Evolutionary conservation across 2,888 invertebrate genomes (phyloP).

Genomic region (Acanthosepion lycidas): DNA sequence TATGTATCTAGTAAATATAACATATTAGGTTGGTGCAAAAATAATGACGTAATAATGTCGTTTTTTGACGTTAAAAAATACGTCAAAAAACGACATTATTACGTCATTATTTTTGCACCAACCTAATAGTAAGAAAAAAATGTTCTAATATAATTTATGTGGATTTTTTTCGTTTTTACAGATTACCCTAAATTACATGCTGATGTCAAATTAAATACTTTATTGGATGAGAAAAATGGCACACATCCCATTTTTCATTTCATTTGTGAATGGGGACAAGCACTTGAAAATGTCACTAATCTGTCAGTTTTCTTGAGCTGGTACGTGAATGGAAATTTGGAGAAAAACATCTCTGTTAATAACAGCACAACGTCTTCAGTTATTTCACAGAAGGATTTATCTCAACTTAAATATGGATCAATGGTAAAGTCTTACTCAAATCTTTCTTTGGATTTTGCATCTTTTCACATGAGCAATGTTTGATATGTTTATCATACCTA

Average conservation of each 20-base stretch:
- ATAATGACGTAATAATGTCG: no score
- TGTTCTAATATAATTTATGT: background rate
- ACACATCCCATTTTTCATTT: background rate
- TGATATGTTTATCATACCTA: no score
- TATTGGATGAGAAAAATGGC: background rate
- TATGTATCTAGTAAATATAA: no score
- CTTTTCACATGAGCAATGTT: no score
- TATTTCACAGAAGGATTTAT: background rate
- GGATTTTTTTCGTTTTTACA: background rate
- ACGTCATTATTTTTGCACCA: no score
- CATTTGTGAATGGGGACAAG: constrained; percentile 38
- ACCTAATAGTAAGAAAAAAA: background rate
- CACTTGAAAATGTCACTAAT: background rate
- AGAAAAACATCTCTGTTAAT: background rate
- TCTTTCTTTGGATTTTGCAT: background rate
- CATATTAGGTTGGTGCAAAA: no score
- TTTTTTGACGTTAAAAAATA: no score
- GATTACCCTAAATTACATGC: background rate
- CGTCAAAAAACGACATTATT: no score
- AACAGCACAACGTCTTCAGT: background rate
- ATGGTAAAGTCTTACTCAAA: background rate
- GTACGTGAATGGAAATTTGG: constrained; percentile 9
- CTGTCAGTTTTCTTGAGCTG: constrained; percentile 14
- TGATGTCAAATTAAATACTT: constrained; percentile 4
- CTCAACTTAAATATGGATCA: constrained; percentile 41